phyloP scores from a whole-genome alignment of 2,797 vertebrate genomes.

The Apogon hyalosoma region DNA sequence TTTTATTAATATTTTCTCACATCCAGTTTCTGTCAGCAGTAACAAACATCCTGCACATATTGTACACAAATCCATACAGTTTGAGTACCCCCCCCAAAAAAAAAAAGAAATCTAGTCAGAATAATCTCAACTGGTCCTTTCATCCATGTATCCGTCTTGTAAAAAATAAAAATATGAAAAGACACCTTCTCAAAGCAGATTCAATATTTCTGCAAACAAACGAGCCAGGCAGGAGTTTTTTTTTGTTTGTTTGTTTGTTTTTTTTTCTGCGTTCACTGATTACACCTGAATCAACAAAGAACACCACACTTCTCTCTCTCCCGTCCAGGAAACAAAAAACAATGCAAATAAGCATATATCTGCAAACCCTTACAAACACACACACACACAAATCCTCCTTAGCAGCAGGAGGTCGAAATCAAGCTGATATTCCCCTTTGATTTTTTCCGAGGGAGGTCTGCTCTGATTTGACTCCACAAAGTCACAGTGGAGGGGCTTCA shows the following conservation, averaged over 20 bases:
- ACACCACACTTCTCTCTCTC: neutral
- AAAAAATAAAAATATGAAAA: too few species aligned
- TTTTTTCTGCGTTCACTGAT: slow-evolving; percentile 2
- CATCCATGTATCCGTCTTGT: too few species aligned
- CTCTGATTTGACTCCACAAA: slow-evolving; percentile 91
- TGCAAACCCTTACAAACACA: slow-evolving; percentile 52
- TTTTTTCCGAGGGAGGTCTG: slow-evolving; percentile 88
- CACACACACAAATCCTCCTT: slow-evolving; percentile 56
- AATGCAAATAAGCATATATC: slow-evolving; percentile 35
- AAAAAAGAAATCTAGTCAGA: too few species aligned
- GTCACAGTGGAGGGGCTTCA: slow-evolving; percentile 74
- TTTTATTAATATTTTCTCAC: too few species aligned
- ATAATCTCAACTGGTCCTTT: too few species aligned
- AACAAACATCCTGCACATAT: too few species aligned
- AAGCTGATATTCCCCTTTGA: slow-evolving; percentile 90
- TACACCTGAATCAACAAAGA: slow-evolving; percentile 15
- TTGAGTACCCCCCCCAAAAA: too few species aligned
- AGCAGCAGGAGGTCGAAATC: slow-evolving; percentile 92
- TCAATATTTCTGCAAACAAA: neutral
- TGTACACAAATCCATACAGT: too few species aligned
- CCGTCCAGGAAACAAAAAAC: slow-evolving; percentile 36
- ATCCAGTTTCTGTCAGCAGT: too few species aligned
- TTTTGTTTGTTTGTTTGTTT: neutral
- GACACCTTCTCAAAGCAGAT: neutral
- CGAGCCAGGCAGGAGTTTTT: too few species aligned